A percentile compares a stretch with the other conserved stretches of the same genome.
Evolutionary conservation across 2,888 invertebrate species (phyloP).

Genomic region (Philhelius pedissequus): DNA sequence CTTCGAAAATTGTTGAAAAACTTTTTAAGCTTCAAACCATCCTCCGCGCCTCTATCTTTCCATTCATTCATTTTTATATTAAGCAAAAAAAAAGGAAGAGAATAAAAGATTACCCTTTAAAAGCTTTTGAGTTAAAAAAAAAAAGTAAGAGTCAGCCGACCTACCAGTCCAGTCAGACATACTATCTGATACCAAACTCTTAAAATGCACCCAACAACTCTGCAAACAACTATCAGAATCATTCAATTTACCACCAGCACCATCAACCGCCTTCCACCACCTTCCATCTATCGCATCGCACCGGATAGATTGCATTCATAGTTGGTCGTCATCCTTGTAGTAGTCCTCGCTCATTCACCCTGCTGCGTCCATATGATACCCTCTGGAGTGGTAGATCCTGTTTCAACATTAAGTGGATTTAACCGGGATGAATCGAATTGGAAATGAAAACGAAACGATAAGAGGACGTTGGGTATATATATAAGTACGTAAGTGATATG

Average conservation of each 20-base stretch:
- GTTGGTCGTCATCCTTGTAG: not conserved
- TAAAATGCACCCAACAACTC: not conserved
- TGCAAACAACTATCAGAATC: not conserved
- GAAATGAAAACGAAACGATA: slow-evolving; percentile 32
- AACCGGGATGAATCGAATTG: slow-evolving; percentile 47
- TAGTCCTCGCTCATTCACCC: not conserved
- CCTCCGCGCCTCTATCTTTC: too few relatives aligned
- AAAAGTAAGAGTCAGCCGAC: not conserved
- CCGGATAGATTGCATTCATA: slow-evolving; percentile 14
- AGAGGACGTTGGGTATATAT: not conserved
- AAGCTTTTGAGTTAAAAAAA: not conserved
- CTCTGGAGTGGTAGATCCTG: slow-evolving; percentile 33
- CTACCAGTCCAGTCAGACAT: not conserved
- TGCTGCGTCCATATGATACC: not conserved
- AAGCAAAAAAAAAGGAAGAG: not conserved
- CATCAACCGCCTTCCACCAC: too few relatives aligned
- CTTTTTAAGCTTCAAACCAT: not conserved
- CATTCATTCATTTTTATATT: not conserved
- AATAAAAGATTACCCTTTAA: not conserved
- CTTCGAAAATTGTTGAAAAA: slow-evolving; percentile 5
- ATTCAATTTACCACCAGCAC: not conserved
- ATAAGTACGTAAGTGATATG: not conserved
- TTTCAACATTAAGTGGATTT: slow-evolving; percentile 31
- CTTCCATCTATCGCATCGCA: not conserved
- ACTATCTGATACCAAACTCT: not conserved